Percentiles rank a stretch among this genome's conserved stretches.
phyloP scores from a whole-genome alignment of 2,113 vertebrate genomes.

The Mormoops blainvillei region DNA sequence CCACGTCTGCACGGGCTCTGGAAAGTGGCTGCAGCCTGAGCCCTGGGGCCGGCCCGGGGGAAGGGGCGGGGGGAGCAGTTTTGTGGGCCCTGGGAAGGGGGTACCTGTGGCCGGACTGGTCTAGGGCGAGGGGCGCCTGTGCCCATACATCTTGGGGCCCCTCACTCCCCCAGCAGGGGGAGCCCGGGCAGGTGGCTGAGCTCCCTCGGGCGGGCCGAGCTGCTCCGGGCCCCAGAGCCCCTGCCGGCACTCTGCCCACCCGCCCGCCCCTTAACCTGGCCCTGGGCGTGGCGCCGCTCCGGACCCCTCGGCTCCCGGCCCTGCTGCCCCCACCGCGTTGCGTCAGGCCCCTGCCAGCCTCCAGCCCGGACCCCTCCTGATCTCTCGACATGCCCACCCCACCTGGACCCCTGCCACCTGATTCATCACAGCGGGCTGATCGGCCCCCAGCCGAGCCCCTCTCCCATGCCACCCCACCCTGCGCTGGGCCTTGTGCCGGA shows the following conservation, averaged over 20 bases:
- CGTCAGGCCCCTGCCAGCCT: not conserved
- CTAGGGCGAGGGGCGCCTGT: too few species aligned
- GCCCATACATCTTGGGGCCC: accelerated
- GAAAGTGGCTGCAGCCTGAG: too few species aligned
- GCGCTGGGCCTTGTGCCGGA: not conserved
- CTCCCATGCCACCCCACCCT: accelerated
- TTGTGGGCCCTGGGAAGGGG: not conserved
- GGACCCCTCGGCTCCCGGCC: not conserved
- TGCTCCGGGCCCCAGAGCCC: too few species aligned
- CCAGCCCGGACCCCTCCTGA: not conserved
- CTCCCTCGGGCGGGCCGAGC: not conserved
- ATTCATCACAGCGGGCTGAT: not conserved
- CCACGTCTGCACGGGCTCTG: not conserved
- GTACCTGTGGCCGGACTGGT: too few species aligned
- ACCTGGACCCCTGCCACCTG: not conserved
- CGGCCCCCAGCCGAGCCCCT: not conserved
- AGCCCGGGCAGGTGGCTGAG: not conserved
- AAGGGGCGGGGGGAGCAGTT: not conserved
- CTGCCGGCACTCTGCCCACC: not conserved
- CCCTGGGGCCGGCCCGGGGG: not conserved
- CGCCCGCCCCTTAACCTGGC: not conserved
- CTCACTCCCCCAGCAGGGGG: too few species aligned
- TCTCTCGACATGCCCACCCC: accelerated
- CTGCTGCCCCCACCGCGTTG: not conserved
- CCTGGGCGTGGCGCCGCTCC: not conserved